Conservation (phyloP, 1,140 invertebrate species). For the Apocrypta bakeri region DNA sequence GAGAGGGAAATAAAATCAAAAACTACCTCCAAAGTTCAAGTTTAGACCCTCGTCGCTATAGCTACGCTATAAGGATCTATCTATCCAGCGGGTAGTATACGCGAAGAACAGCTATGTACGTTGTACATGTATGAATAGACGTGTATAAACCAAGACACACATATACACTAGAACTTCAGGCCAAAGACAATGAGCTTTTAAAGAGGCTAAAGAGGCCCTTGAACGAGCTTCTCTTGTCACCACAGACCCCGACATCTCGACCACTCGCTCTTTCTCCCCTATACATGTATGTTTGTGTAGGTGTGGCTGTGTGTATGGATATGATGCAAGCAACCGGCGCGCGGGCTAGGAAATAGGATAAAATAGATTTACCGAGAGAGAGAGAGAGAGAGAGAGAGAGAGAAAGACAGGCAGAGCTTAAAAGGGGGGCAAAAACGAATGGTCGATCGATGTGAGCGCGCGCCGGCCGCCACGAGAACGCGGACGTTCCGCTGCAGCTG, state of each 20-base stretch:
- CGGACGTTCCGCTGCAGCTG: neutral
- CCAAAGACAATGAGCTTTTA: conserved; percentile 29
- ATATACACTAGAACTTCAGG: neutral
- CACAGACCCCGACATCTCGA: neutral
- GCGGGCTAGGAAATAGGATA: neutral
- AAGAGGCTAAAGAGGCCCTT: conserved; percentile 32
- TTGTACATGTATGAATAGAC: conserved; percentile 2
- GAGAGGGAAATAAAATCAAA: neutral
- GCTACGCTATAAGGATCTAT: neutral
- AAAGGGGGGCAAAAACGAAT: conserved; percentile 19
- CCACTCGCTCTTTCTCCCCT: neutral
- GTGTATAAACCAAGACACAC: no score
- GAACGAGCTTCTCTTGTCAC: neutral
- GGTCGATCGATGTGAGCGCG: conserved; percentile 3
- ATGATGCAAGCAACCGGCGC: neutral
- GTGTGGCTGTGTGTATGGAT: neutral
- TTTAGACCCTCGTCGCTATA: neutral
- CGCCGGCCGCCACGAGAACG: conserved; percentile 3
- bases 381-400: no score
- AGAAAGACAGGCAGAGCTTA: neutral
- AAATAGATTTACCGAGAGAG: conserved; percentile 6
- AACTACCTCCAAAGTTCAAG: neutral
- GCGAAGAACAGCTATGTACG: neutral
- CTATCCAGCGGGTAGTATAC: neutral
- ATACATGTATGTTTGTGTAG: neutral